Conservation (phyloP, 1,140 invertebrate genomes). For the Centruroides sculpturatus region DNA sequence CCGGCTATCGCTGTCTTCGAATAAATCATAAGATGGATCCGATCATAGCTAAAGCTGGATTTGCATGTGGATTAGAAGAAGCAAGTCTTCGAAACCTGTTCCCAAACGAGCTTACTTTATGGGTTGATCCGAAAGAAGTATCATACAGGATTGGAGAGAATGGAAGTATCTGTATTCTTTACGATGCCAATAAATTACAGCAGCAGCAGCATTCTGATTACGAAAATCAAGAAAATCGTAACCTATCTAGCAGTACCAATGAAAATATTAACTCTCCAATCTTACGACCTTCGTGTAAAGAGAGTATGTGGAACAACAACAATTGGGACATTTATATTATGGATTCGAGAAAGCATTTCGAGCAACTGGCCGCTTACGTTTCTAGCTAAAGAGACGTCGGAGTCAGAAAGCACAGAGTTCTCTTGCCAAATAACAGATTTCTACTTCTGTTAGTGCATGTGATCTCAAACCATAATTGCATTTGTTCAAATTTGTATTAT, state of each 20-base stretch:
- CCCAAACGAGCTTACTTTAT: slow-evolving; percentile 48
- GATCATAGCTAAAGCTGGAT: slow-evolving; percentile 42
- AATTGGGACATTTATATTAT: slow-evolving; percentile 15
- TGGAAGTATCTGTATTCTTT: slow-evolving; percentile 49
- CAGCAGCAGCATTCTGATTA: no score
- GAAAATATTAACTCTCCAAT: background rate
- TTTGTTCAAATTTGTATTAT: no score
- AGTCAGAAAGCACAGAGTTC: no score
- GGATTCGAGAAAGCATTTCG: slow-evolving; percentile 21
- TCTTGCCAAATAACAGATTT: no score
- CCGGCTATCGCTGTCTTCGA: slow-evolving; percentile 47
- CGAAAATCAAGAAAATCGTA: no score
- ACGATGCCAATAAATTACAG: slow-evolving; percentile 25
- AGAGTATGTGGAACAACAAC: slow-evolving; percentile 16
- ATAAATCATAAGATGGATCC: slow-evolving; percentile 53
- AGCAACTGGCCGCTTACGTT: slow-evolving; percentile 22
- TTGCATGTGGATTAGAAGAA: slow-evolving; percentile 35
- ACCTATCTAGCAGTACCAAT: background rate
- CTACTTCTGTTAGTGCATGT: no score
- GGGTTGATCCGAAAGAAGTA: slow-evolving; percentile 51
- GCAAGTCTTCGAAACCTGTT: slow-evolving; percentile 38
- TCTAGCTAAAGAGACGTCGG: slow-evolving; percentile 19
- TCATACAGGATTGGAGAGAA: slow-evolving; percentile 52
- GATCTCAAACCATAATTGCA: no score
- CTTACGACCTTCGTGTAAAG: slow-evolving; percentile 18